phyloP scores from a whole-genome alignment of 2,888 invertebrate species.

The Nudaria mundana region DNA sequence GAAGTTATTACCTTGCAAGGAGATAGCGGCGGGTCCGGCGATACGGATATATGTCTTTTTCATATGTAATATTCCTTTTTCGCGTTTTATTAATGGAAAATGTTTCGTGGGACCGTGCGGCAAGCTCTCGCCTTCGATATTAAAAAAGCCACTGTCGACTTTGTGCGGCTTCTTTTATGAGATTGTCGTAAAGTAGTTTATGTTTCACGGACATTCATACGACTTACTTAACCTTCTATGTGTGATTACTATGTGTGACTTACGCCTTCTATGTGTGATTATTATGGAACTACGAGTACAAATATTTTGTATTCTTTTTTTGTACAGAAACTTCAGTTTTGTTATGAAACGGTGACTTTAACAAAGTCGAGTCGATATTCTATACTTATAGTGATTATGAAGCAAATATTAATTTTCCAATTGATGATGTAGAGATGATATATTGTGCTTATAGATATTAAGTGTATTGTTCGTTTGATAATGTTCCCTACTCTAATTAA shows the following conservation, averaged over 20 bases:
- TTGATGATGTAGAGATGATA: no score
- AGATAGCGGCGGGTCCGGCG: constrained; percentile 80
- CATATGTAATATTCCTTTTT: constrained; percentile 82
- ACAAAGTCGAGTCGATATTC: no score
- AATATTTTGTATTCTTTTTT: no score
- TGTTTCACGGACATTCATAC: constrained; percentile 41
- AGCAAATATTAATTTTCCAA: constrained; percentile 46
- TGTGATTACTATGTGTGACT: no score
- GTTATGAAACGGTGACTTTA: no score
- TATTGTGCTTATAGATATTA: constrained; percentile 35
- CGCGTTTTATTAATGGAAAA: constrained; percentile 83
- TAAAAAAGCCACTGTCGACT: constrained; percentile 69
- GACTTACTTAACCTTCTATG: constrained; percentile 26
- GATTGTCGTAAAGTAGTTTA: constrained; percentile 69
- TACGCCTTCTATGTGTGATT: constrained; percentile 14
- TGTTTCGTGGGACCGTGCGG: constrained; percentile 78
- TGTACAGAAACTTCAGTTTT: no score
- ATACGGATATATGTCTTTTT: constrained; percentile 81
- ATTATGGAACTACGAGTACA: constrained; percentile 11
- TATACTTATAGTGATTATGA: no score
- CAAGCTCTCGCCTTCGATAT: constrained; percentile 71
- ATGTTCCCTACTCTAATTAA: constrained; percentile 74
- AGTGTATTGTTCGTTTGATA: constrained; percentile 54
- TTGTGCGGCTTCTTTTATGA: constrained; percentile 69
- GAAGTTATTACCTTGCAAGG: constrained; percentile 82